These are phyloP conservation scores for Octodon degus DNA, from an alignment of 2,113 vertebrate species.

Conservation along the genomic window DNA sequence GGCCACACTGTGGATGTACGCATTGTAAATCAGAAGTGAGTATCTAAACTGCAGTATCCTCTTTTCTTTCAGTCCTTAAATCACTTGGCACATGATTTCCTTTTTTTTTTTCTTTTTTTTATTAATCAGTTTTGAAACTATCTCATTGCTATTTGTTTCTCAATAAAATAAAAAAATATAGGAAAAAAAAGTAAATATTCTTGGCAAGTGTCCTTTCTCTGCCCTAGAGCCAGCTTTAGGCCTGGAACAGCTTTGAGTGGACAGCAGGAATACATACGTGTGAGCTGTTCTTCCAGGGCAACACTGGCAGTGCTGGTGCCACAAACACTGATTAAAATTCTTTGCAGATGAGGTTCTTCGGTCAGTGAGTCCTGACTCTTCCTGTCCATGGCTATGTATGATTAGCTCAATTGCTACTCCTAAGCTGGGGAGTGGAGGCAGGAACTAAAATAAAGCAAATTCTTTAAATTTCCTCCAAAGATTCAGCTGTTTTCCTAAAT, in stretches of 20 bases:
- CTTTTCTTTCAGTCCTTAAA: constrained; percentile 70
- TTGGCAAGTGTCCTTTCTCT: neutral
- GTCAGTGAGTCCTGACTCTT: neutral
- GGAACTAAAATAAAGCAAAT: neutral
- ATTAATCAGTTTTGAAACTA: too few species aligned
- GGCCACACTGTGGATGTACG: constrained; percentile 19
- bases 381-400: neutral
- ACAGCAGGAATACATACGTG: neutral
- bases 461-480: neutral
- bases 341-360: neutral
- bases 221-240: neutral
- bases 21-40: constrained; percentile 69
- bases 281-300: neutral
- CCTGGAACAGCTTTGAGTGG: neutral
- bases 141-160: too few species aligned
- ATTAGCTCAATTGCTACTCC: neutral
- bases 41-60: constrained; percentile 30
- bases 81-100: constrained; percentile 64
- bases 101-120: neutral
- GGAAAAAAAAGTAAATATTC: neutral
- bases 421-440: neutral
- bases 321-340: neutral
- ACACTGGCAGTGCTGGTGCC: neutral
- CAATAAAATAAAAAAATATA: too few species aligned
- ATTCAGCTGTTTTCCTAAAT: neutral